phyloP scores from a whole-genome alignment of 2,113 vertebrate genomes.

The Vicugna pacos region DNA sequence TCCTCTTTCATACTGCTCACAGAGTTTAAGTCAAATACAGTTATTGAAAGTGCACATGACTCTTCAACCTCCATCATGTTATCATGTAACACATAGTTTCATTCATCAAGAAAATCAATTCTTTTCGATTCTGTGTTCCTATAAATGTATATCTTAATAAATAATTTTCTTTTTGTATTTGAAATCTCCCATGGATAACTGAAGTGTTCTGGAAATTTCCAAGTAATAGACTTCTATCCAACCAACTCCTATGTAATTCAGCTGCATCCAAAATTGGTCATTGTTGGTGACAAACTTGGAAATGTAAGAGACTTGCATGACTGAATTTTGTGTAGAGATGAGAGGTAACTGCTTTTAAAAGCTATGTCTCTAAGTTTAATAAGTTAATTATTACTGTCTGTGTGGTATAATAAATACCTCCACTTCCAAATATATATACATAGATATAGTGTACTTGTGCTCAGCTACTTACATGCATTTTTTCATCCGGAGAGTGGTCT shows the following conservation, averaged over 20 bases:
- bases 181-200: conserved; percentile 44
- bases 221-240: not conserved
- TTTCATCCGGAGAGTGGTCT: not conserved
- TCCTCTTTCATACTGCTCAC: conserved; percentile 50
- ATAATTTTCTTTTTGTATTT: conserved; percentile 47
- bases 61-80: conserved; percentile 12
- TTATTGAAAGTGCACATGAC: conserved; percentile 1
- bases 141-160: conserved; percentile 16
- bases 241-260: not conserved
- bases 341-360: conserved; percentile 37
- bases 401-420: not conserved
- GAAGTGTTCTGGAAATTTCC: conserved; percentile 27
- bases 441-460: not conserved
- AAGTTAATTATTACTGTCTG: conserved; percentile 38
- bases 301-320: not conserved
- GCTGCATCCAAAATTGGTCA: not conserved
- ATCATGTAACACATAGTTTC: conserved; percentile 1
- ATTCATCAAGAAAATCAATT: conserved; percentile 34
- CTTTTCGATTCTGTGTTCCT: conserved; percentile 6
- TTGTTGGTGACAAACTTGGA: not conserved
- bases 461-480: not conserved
- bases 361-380: not conserved
- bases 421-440: not conserved
- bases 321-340: not conserved
- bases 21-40: conserved; percentile 59